A percentile compares a stretch with the other conserved stretches of the same genome.
Evolutionary conservation across 2,888 invertebrate genomes (phyloP).

Genomic region (Lomographa bimaculata): DNA sequence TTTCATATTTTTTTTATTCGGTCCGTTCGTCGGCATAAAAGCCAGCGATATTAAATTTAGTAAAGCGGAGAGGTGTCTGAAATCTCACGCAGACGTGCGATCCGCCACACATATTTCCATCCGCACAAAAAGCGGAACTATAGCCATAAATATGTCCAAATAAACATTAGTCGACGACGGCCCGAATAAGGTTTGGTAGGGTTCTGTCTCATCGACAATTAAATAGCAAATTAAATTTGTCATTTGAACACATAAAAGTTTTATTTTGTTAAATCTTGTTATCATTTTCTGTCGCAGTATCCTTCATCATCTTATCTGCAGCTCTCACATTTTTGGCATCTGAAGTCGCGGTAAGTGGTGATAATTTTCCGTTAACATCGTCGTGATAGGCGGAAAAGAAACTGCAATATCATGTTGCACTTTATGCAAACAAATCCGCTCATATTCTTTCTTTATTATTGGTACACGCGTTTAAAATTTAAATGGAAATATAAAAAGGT

Average conservation of each 20-base stretch:
- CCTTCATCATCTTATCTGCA: conserved; percentile 14
- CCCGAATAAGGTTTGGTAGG: conserved; percentile 63
- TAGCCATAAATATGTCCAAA: conserved; percentile 85
- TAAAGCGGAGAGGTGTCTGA: conserved; percentile 83
- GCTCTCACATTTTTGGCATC: conserved; percentile 10
- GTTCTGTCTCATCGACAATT: conserved; percentile 56
- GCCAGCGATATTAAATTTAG: conserved; percentile 83
- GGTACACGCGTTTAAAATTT: conserved; percentile 16
- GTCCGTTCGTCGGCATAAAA: conserved; percentile 72
- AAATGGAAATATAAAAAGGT: conserved; percentile 30
- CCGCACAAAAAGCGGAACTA: conserved; percentile 83
- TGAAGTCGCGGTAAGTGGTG: conserved; percentile 9
- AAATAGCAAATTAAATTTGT: conserved; percentile 24
- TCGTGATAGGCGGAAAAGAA: conserved; percentile 18
- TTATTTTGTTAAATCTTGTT: conserved; percentile 6
- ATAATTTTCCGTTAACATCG: conserved; percentile 14
- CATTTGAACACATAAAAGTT: not conserved
- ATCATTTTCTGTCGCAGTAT: conserved; percentile 7
- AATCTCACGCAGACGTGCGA: conserved; percentile 84
- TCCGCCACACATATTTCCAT: conserved; percentile 85
- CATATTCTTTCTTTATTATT: conserved; percentile 23
- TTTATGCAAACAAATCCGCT: conserved; percentile 6
- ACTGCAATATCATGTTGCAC: conserved; percentile 18
- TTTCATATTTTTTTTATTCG: conserved; percentile 77
- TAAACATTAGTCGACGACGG: conserved; percentile 78